These are phyloP conservation scores for Tor tambroides DNA, from an alignment of 2,113 vertebrate genomes.

Conservation along the genomic window DNA sequence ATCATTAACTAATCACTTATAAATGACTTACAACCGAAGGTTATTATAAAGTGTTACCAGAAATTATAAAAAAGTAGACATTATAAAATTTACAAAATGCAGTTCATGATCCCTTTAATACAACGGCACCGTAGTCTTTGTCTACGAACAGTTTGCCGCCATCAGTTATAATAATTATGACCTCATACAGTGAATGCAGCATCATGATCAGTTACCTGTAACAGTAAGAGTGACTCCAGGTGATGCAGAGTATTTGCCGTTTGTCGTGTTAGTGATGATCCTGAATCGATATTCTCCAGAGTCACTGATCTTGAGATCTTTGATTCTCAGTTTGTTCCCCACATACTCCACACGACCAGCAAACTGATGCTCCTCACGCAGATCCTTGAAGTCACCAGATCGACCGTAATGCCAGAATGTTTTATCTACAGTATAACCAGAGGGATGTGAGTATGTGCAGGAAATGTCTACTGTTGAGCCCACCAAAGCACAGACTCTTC, in stretches of 20 bases:
- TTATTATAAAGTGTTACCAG: too few relatives aligned
- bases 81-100: too few relatives aligned
- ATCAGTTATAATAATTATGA: too few relatives aligned
- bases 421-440: background rate
- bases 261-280: background rate
- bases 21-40: too few relatives aligned
- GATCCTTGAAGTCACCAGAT: background rate
- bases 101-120: too few relatives aligned
- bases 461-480: conserved; percentile 18
- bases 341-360: conserved; percentile 47
- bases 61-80: too few relatives aligned
- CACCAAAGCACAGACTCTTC: conserved; percentile 11
- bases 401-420: background rate
- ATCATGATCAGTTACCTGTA: conserved; percentile 19
- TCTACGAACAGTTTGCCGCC: too few relatives aligned
- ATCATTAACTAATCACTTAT: too few relatives aligned
- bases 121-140: too few relatives aligned
- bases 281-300: conserved; percentile 41
- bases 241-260: background rate
- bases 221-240: conserved; percentile 41
- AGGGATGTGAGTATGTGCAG: conserved; percentile 1
- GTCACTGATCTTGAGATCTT: conserved; percentile 37
- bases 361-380: conserved; percentile 9
- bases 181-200: too few relatives aligned
- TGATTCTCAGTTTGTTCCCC: conserved; percentile 36